Conservation (phyloP, 2,113 vertebrate species). For the Gila orcuttii region DNA sequence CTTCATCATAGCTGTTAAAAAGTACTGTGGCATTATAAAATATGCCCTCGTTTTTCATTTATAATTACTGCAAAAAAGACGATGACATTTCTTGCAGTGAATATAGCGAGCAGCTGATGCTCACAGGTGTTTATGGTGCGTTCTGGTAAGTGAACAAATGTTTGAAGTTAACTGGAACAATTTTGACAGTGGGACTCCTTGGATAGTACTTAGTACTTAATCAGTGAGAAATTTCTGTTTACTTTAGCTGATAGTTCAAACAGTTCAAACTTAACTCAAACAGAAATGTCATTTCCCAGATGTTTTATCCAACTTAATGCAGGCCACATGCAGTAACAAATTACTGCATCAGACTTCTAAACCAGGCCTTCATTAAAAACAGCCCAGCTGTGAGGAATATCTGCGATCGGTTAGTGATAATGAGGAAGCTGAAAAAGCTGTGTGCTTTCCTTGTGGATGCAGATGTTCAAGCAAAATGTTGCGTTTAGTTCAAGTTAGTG, state of each 20-base stretch:
- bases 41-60: background rate
- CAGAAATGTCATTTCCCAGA: background rate
- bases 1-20: background rate
- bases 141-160: background rate
- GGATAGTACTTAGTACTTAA: no score
- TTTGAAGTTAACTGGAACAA: background rate
- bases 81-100: background rate
- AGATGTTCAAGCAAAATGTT: background rate
- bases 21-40: background rate
- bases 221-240: background rate
- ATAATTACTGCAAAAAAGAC: background rate
- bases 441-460: background rate
- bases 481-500: background rate
- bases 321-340: constrained; percentile 12
- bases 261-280: constrained; percentile 9
- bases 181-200: background rate
- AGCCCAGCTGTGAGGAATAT: constrained; percentile 27
- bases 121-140: background rate
- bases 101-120: background rate
- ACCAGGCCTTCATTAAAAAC: constrained; percentile 24
- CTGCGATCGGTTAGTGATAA: constrained; percentile 8
- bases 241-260: background rate
- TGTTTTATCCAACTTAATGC: constrained; percentile 6
- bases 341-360: background rate
- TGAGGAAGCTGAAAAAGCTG: background rate